Evolutionary conservation across 2,797 vertebrate species (phyloP).

Genomic region (Echeneis naucrates): DNA sequence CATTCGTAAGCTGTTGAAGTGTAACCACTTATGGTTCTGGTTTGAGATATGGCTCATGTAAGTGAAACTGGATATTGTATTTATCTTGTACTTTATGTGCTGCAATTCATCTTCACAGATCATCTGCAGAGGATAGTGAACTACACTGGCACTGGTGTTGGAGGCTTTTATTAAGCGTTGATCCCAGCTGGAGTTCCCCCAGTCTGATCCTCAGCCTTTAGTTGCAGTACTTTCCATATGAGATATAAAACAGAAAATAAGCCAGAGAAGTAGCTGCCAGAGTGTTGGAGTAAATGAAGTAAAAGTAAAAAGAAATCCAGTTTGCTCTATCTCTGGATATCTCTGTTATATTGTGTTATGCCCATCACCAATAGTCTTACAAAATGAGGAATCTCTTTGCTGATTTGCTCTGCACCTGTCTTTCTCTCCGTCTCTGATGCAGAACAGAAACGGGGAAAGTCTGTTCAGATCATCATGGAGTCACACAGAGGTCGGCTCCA

Average conservation of each 20-base stretch:
- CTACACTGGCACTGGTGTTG: slow-evolving; percentile 30
- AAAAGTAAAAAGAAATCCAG: not conserved
- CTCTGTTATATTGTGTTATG: not conserved
- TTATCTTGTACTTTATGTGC: not conserved
- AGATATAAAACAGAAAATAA: slow-evolving; percentile 43
- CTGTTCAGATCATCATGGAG: slow-evolving; percentile 71
- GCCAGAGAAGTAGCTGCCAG: slow-evolving; percentile 7
- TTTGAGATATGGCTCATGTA: slow-evolving; percentile 1
- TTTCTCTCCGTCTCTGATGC: slow-evolving; percentile 33
- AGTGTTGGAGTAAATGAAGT: slow-evolving; percentile 15
- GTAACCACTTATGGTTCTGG: no score
- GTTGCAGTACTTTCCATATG: slow-evolving; percentile 58
- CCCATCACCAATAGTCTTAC: not conserved
- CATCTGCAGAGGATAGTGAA: slow-evolving; percentile 34
- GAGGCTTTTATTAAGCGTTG: slow-evolving; percentile 50
- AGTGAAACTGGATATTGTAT: slow-evolving; percentile 2
- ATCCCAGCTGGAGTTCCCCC: slow-evolving; percentile 46
- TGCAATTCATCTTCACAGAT: no score
- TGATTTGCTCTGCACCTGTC: slow-evolving; percentile 57
- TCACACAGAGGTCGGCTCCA: slow-evolving; percentile 56
- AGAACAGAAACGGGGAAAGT: slow-evolving; percentile 62
- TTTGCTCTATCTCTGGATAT: slow-evolving; percentile 8
- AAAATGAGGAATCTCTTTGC: slow-evolving; percentile 22
- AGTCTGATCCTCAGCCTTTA: slow-evolving; percentile 52
- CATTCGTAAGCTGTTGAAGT: not conserved